Conservation (phyloP, 1,140 invertebrate species). For the Temnothorax longispinosus region DNA sequence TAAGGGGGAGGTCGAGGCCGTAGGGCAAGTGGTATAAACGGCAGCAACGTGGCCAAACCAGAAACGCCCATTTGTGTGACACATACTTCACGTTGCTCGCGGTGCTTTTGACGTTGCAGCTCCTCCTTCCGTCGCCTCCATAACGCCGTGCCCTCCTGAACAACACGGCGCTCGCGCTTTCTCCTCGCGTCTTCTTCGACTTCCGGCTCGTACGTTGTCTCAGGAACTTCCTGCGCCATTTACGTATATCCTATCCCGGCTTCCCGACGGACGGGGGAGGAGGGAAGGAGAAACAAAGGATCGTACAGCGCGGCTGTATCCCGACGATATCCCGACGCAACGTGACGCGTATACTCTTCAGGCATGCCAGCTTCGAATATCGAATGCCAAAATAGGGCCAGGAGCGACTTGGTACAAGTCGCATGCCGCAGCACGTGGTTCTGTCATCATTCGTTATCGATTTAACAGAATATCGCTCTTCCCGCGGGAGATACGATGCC, state of each 20-base stretch:
- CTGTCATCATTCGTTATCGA: conserved; percentile 66
- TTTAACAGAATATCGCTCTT: conserved; percentile 67
- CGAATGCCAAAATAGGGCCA: conserved; percentile 18
- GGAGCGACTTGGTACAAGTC: conserved; percentile 25
- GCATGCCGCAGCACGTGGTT: conserved; percentile 32
- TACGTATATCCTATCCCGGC: conserved; percentile 27
- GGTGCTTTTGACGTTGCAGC: conserved; percentile 81
- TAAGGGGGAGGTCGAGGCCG: conserved; percentile 20
- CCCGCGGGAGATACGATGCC: neutral
- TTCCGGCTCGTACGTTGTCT: conserved; percentile 81
- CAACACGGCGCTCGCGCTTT: conserved; percentile 77
- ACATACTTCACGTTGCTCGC: conserved; percentile 83
- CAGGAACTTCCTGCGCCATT: conserved; percentile 77
- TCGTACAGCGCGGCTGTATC: too few species aligned
- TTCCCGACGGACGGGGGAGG: neutral
- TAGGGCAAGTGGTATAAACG: conserved; percentile 50
- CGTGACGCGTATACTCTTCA: neutral
- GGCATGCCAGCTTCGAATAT: conserved; percentile 33
- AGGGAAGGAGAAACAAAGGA: neutral
- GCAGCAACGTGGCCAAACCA: conserved; percentile 50
- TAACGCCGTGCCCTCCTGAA: conserved; percentile 78
- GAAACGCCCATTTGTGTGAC: conserved; percentile 66
- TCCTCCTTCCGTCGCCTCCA: conserved; percentile 81
- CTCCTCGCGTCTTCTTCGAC: conserved; percentile 76
- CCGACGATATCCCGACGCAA: neutral